phyloP scores from a whole-genome alignment of 2,888 invertebrate genomes.

The Serripes groenlandicus region DNA sequence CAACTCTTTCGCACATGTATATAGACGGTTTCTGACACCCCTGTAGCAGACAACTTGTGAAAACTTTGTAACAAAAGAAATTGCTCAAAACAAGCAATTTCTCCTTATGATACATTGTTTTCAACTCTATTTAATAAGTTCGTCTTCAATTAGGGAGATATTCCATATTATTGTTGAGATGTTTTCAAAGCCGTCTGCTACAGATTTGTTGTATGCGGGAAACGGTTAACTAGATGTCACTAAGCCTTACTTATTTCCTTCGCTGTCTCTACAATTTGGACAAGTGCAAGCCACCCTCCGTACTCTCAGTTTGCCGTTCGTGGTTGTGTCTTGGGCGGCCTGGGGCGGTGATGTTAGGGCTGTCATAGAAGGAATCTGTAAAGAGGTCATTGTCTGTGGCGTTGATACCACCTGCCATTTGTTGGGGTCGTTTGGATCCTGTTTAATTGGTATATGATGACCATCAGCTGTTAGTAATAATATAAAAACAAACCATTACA shows the following conservation, averaged over 20 bases:
- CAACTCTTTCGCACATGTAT: too few relatives aligned
- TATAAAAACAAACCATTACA: too few relatives aligned
- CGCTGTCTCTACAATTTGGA: slow-evolving; percentile 97
- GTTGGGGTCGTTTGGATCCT: slow-evolving; percentile 93
- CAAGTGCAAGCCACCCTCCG: slow-evolving; percentile 98
- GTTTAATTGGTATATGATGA: slow-evolving; percentile 89
- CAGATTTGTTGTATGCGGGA: too few relatives aligned
- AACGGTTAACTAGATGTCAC: background rate
- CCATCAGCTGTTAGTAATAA: slow-evolving; percentile 35
- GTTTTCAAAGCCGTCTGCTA: too few relatives aligned
- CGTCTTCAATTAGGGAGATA: too few relatives aligned
- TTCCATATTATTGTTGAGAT: too few relatives aligned
- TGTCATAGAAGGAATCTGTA: slow-evolving; percentile 67
- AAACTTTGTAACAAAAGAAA: background rate
- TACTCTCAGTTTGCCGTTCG: slow-evolving; percentile 86
- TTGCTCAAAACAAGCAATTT: too few relatives aligned
- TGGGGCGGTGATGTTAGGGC: slow-evolving; percentile 46
- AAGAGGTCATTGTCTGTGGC: slow-evolving; percentile 72
- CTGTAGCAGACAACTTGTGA: too few relatives aligned
- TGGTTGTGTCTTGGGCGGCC: slow-evolving; percentile 46
- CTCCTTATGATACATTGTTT: too few relatives aligned
- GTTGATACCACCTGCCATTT: slow-evolving; percentile 91
- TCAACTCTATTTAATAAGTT: too few relatives aligned
- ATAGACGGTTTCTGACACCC: too few relatives aligned
- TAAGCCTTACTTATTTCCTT: slow-evolving; percentile 87